Base-by-base conservation (phyloP, 2,888 invertebrate genomes). In the Andrena haemorrhoa region DNA sequence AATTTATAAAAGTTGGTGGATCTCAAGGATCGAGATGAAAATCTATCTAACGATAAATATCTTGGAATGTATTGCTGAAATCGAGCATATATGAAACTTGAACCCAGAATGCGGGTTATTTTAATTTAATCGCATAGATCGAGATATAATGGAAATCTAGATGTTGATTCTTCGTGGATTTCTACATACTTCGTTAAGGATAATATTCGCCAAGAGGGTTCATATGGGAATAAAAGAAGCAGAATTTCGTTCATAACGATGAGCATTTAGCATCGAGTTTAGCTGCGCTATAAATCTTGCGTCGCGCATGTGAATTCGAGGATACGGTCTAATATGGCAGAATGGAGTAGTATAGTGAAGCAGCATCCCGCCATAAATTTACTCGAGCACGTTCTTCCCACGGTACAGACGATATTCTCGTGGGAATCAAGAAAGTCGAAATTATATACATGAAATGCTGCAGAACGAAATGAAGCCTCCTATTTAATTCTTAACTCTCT, bases 361-460 rank as follows among this genome's bases (percentile, higher is more conserved):
- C 76, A 83, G 84, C 79, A 79, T 87, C 88, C 84, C 89, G 82
- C 80, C 87, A 88, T 90, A 89, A 90, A 90, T 90, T 90, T 87
- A 90, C 88, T 86, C 78, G 84, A 75, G 78, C 79, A 73, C 70
- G 85, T 80, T 83, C 83, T 75, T 79, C 68, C 64, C 63, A 81
- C 76, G 85, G 80, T 79, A 79, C 78, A 65, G 85, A 29, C 61
- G 69, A 72, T 64, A 75, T 74, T 70, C 82, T 53, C 82, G 2
- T 6, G 83, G 63, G 82, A 78, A 82, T 72, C 82, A 84, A 86
- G 87, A 85, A 87, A 82, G 82, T 87, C 79, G 75, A 68, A 82
- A 78, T 83, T 75, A 78, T 72, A 70, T 82, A 76, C 82, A 65
- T 35, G 72, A 73, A 60, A 81, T 53, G 72, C 41, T 69, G 58